A percentile compares a stretch with the other conserved stretches of the same genome.
These are phyloP conservation scores for Clarias magur DNA, from an alignment of 2,113 vertebrate genomes.

Conservation along the genomic window DNA sequence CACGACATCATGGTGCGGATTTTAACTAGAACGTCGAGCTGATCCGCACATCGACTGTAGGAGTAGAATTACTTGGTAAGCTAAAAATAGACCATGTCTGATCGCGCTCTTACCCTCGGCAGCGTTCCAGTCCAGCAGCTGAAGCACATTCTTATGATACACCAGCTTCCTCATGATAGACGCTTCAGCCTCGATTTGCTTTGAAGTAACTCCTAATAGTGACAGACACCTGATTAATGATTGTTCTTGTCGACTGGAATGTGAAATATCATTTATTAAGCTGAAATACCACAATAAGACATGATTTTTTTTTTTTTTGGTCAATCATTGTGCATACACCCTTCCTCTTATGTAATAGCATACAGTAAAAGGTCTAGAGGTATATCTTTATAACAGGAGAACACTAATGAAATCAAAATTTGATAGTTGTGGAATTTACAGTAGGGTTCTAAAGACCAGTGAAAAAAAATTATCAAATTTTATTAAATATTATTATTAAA, in stretches of 20 bases:
- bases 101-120: constrained; percentile 58
- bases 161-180: constrained; percentile 74
- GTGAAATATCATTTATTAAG: neutral
- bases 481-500: too few relatives aligned
- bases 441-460: neutral
- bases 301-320: neutral
- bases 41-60: neutral
- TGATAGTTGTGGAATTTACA: neutral
- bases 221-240: constrained; percentile 7
- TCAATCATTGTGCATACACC: neutral
- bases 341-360: neutral
- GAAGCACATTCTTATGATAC: constrained; percentile 74
- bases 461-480: neutral
- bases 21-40: neutral
- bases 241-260: too few relatives aligned
- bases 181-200: constrained; percentile 68
- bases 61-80: neutral
- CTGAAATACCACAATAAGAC: neutral
- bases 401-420: too few relatives aligned
- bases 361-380: neutral
- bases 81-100: neutral
- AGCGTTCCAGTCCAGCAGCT: constrained; percentile 75
- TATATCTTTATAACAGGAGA: neutral
- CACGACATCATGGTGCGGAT: too few relatives aligned
- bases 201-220: constrained; percentile 61